phyloP scores from a whole-genome alignment of 2,797 vertebrate genomes.

The Philypnodon macrostomus region DNA sequence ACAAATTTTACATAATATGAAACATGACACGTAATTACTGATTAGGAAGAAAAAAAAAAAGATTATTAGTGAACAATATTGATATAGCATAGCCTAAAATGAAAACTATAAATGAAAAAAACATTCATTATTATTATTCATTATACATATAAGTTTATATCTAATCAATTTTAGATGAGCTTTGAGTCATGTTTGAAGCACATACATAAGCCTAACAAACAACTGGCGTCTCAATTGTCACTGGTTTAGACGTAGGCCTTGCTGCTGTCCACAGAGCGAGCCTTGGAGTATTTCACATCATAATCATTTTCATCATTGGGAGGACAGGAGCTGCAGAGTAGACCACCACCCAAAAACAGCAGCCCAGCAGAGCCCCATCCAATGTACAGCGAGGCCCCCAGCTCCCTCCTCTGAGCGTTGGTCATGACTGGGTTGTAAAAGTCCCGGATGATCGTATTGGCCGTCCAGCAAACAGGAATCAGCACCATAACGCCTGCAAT shows the following conservation, averaged over 20 bases:
- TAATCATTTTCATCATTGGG: conserved; percentile 28
- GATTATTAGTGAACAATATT: too few relatives aligned
- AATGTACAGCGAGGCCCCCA: conserved; percentile 77
- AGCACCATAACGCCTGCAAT: conserved; percentile 67
- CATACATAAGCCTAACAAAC: too few relatives aligned
- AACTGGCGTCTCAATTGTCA: neutral
- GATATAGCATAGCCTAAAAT: too few relatives aligned
- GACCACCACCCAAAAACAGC: conserved; percentile 80
- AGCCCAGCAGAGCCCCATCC: conserved; percentile 80
- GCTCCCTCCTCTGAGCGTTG: conserved; percentile 73
- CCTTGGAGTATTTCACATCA: conserved; percentile 56
- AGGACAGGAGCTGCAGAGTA: conserved; percentile 80
- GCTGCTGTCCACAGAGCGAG: conserved; percentile 51
- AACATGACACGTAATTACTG: too few relatives aligned
- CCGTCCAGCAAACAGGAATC: conserved; percentile 78
- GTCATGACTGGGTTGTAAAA: conserved; percentile 76
- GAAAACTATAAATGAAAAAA: too few relatives aligned
- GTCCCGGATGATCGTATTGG: conserved; percentile 69
- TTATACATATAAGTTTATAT: too few relatives aligned
- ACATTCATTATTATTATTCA: too few relatives aligned
- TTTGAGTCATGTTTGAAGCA: too few relatives aligned
- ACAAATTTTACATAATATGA: too few relatives aligned
- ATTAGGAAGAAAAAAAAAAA: too few relatives aligned
- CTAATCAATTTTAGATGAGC: too few relatives aligned
- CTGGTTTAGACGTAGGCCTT: conserved; percentile 63